Evolutionary conservation across 2,797 vertebrate species (phyloP), one percentile per base, ranked within the genome.

Genomic region (Microhierax caerulescens): DNA sequence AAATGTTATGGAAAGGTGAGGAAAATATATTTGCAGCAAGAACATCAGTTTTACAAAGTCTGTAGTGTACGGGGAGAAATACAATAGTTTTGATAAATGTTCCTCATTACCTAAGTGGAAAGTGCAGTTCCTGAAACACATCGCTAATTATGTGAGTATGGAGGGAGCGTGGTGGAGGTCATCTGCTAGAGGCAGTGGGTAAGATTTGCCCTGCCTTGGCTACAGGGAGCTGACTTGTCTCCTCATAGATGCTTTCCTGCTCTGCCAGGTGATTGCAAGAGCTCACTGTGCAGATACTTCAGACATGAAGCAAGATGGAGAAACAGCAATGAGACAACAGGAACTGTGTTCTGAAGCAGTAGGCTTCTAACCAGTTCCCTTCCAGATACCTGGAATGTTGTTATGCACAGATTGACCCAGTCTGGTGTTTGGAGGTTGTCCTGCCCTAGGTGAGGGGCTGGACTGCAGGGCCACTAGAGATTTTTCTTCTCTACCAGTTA

Each of bases 11-110:
- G 51, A 50, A 37, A 95, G 64, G 88, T 53, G 85, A 94, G 81
- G 64, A 81, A 93, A 97, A 85, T 53, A 8, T 30, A 78, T 84
- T 90, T 91, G 84, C 53, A 51, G 45, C 64, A 82, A 47, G 50
- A 95, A 24, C 7, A 22, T 77, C 48, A 37, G 68, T 74, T 72
- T 82, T 60, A 24, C 88, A 30, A 64, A 95, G 85, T 50, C 11
- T 12, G 60, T 56, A 74, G 34, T 6, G 36, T 16, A n/a, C 82
- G 32, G 80, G 32, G 43, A 70, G 34, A 45, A 43, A 50, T 65
- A 30, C 54, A n/a, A 4, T 59, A 5, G 34, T 74, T 95, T 28
- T 80, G 51, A 91, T 75, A 82, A 41, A 48, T 60, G 36, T 72
- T 93, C 41, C 87, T 96, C 67, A 64, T 95, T 75, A 89, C 39